A percentile compares a stretch with the other conserved stretches of the same genome.
These are phyloP conservation scores for Allygus modestus DNA, from an alignment of 2,888 invertebrate species.

Conservation along the genomic window DNA sequence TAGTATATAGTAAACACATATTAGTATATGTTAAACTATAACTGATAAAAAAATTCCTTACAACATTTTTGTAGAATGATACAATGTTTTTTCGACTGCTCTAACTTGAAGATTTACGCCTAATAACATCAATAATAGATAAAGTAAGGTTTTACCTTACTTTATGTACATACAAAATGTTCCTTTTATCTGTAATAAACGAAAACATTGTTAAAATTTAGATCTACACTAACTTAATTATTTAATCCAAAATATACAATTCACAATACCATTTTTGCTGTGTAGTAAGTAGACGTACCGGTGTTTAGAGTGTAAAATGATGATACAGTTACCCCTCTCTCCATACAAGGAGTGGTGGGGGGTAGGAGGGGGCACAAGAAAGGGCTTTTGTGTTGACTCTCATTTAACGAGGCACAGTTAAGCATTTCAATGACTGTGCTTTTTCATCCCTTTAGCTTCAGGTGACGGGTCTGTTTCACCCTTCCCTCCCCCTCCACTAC, in stretches of 20 bases:
- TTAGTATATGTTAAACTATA: too few relatives aligned
- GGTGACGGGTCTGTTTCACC: neutral
- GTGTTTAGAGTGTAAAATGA: neutral
- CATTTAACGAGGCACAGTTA: constrained; percentile 28
- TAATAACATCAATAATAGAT: too few relatives aligned
- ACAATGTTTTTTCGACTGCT: too few relatives aligned
- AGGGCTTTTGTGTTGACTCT: constrained; percentile 21
- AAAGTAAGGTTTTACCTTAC: too few relatives aligned
- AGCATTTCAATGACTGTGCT: constrained; percentile 31
- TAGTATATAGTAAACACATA: too few relatives aligned
- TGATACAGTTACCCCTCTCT: neutral
- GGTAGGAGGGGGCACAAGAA: neutral
- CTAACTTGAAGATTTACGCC: too few relatives aligned
- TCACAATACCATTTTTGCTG: neutral
- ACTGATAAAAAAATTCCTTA: too few relatives aligned
- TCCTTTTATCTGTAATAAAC: too few relatives aligned
- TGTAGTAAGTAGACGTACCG: neutral
- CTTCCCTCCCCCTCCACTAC: neutral
- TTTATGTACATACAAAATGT: too few relatives aligned
- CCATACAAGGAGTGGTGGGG: neutral
- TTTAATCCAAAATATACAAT: neutral
- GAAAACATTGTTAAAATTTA: too few relatives aligned
- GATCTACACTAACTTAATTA: too few relatives aligned
- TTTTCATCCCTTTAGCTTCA: constrained; percentile 16
- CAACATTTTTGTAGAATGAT: too few relatives aligned